Conservation (phyloP, 2,888 invertebrate species). For the Onthophagus sagittarius region DNA sequence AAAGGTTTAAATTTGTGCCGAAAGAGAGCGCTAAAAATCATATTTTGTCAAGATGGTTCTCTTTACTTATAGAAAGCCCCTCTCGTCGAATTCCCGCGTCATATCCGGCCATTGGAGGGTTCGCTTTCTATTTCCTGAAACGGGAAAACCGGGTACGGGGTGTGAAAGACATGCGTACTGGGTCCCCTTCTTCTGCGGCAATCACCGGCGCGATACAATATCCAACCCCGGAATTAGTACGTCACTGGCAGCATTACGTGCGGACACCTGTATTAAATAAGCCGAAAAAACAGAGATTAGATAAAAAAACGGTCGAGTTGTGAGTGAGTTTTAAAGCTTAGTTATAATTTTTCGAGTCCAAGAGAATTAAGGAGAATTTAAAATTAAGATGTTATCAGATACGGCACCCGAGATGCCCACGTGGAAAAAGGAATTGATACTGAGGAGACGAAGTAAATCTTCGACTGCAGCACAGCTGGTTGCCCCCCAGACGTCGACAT, state of each 20-base stretch:
- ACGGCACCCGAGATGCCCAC: conserved; percentile 56
- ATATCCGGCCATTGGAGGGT: neutral
- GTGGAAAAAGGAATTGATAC: conserved; percentile 81
- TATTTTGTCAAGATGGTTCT: too few relatives aligned
- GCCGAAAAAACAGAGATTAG: neutral
- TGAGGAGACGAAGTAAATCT: conserved; percentile 45
- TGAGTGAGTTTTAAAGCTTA: too few relatives aligned
- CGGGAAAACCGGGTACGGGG: neutral
- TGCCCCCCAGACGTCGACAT: neutral
- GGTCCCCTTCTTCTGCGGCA: neutral
- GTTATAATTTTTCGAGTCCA: neutral
- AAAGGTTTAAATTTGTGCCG: too few relatives aligned
- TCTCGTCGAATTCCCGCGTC: neutral
- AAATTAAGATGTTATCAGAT: conserved; percentile 21
- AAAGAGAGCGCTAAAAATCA: too few relatives aligned
- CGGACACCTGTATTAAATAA: neutral
- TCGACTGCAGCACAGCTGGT: conserved; percentile 13
- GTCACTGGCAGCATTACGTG: neutral
- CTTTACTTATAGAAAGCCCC: neutral
- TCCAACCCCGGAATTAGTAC: neutral
- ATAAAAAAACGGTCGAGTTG: neutral
- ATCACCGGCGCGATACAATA: neutral
- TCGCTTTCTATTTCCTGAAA: neutral
- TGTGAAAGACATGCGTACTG: neutral
- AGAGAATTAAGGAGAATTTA: neutral